These are phyloP conservation scores for Copidosoma aretas DNA, from an alignment of 2,888 invertebrate species.

Conservation along the genomic window DNA sequence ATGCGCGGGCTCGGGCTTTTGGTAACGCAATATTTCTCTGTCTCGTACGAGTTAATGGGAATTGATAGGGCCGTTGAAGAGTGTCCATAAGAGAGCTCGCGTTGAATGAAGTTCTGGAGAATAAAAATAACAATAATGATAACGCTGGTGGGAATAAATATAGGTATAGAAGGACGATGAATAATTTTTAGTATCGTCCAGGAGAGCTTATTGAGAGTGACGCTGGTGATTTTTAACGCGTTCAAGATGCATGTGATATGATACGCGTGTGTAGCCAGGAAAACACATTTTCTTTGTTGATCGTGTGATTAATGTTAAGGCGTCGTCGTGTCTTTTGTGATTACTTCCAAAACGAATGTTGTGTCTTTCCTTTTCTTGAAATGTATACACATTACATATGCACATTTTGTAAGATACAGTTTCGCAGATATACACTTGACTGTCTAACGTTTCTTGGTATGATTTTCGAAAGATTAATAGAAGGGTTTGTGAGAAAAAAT, in stretches of 20 bases:
- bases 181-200: slow-evolving; percentile 13
- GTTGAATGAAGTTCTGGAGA: slow-evolving; percentile 9
- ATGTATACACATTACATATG: no score
- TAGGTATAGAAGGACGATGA: slow-evolving; percentile 23
- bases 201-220: neutral
- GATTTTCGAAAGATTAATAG: no score
- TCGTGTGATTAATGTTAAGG: neutral
- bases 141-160: slow-evolving; percentile 2
- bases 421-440: no score
- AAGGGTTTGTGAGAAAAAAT: no score
- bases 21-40: slow-evolving; percentile 35
- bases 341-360: no score
- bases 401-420: no score
- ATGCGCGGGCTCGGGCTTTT: neutral
- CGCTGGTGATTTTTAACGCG: slow-evolving; percentile 4
- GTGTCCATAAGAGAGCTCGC: slow-evolving; percentile 21
- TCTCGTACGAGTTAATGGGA: slow-evolving; percentile 36
- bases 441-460: no score
- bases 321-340: no score
- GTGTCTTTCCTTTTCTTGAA: no score
- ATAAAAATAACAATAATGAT: neutral
- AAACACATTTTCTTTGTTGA: neutral
- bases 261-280: neutral
- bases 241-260: slow-evolving; percentile 1
- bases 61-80: slow-evolving; percentile 36